These are phyloP conservation scores for Parasteatoda lunata DNA, from an alignment of 2,888 invertebrate genomes.

Conservation along the genomic window DNA sequence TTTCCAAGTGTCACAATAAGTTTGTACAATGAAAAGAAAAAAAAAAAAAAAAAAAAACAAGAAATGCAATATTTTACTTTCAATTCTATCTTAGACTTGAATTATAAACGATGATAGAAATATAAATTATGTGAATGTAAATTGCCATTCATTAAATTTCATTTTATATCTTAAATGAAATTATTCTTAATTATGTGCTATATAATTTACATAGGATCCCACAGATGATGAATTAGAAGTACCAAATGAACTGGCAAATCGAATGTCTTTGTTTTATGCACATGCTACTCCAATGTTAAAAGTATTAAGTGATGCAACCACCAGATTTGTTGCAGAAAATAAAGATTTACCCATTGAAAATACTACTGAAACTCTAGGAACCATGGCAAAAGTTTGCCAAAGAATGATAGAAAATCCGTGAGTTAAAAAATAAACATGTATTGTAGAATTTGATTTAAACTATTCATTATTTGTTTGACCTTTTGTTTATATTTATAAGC, in stretches of 20 bases:
- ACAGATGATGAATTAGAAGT: slow-evolving; percentile 73
- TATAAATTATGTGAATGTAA: too few species aligned
- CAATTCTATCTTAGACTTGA: too few species aligned
- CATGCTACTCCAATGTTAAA: slow-evolving; percentile 95
- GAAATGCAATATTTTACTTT: too few species aligned
- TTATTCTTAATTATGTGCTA: slow-evolving; percentile 6
- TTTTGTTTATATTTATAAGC: too few species aligned
- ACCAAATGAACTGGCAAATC: slow-evolving; percentile 86
- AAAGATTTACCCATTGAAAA: slow-evolving; percentile 91
- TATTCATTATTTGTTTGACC: too few species aligned
- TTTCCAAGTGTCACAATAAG: background rate
- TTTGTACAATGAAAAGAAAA: too few species aligned
- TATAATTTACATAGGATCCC: slow-evolving; percentile 58
- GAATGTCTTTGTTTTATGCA: slow-evolving; percentile 95
- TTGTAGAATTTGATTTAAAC: background rate
- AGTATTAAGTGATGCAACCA: slow-evolving; percentile 88
- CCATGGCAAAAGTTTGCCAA: slow-evolving; percentile 95
- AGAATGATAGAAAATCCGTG: slow-evolving; percentile 95
- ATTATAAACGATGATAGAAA: too few species aligned
- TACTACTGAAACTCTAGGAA: slow-evolving; percentile 93
- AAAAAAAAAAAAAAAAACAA: too few species aligned
- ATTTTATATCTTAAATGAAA: background rate
- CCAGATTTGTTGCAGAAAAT: slow-evolving; percentile 85
- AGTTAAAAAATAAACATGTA: slow-evolving; percentile 75
- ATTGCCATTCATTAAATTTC: too few species aligned